These are phyloP conservation scores for Pyrocephalus nanus DNA, from an alignment of 2,797 vertebrate species.

Conservation along the genomic window DNA sequence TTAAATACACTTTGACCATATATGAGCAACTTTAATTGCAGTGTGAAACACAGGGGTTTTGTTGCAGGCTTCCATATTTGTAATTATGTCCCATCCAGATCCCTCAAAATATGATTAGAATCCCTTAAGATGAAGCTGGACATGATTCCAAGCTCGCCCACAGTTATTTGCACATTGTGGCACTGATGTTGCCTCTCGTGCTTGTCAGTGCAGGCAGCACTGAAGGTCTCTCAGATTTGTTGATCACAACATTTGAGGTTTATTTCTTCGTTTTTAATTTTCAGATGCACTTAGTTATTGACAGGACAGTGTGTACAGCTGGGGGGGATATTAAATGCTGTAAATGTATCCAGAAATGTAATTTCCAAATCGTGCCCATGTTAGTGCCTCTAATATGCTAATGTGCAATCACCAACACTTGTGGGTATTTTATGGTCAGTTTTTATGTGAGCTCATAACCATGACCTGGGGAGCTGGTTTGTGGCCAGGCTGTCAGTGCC, in stretches of 20 bases:
- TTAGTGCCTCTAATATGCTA: not conserved
- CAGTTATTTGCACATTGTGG: not conserved
- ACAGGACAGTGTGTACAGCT: not conserved
- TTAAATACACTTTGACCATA: not conserved
- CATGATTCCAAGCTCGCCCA: not conserved
- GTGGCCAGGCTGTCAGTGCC: not conserved
- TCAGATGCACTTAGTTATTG: not conserved
- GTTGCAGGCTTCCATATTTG: not conserved
- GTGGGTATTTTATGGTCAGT: not conserved
- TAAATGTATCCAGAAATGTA: not conserved
- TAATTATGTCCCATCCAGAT: not conserved
- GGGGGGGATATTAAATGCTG: not conserved
- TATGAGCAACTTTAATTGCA: not conserved
- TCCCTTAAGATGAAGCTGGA: not conserved
- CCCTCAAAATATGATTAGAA: not conserved
- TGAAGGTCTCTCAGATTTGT: not conserved
- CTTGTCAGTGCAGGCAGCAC: not conserved
- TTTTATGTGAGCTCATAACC: not conserved
- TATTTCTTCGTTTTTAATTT: not conserved
- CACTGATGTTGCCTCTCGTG: not conserved
- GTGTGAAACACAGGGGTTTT: not conserved
- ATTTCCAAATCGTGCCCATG: not conserved
- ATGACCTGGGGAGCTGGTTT: not conserved
- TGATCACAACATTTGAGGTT: not conserved
- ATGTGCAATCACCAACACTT: not conserved